phyloP scores from a whole-genome alignment of 2,113 vertebrate species.

The Bubalus kerabau region DNA sequence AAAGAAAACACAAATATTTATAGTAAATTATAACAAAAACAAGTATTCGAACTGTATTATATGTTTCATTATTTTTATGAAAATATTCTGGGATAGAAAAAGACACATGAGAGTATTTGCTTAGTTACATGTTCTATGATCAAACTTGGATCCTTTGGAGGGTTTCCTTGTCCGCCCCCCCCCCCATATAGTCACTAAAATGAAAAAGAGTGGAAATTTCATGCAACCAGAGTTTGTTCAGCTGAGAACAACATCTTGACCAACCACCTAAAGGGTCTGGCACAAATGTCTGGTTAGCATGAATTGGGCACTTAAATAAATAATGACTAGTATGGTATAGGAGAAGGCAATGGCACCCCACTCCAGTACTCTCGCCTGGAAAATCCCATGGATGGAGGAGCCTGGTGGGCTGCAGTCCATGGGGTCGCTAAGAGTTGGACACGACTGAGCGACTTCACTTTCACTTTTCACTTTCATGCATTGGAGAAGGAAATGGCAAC shows the following conservation, averaged over 20 bases:
- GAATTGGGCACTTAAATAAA: not conserved
- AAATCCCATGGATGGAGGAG: no score
- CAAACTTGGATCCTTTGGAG: not conserved
- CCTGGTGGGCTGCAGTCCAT: no score
- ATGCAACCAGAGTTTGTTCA: not conserved
- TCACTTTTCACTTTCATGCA: no score
- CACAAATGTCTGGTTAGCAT: not conserved
- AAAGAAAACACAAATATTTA: conserved; percentile 12
- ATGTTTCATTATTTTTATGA: conserved; percentile 1
- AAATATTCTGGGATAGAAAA: not conserved
- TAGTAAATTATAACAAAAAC: not conserved
- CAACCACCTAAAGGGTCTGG: not conserved
- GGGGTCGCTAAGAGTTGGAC: no score
- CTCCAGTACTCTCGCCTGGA: no score
- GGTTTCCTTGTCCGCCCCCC: not conserved
- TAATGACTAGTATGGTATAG: not conserved
- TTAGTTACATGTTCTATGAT: not conserved
- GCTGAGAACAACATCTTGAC: not conserved
- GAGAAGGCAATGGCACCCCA: no score
- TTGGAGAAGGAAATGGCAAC: no score
- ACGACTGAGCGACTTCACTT: no score
- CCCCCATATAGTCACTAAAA: not conserved
- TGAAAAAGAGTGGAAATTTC: not conserved
- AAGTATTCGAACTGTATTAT: not conserved
- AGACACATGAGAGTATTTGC: not conserved